These are phyloP conservation scores for Xenopus borealis DNA, from an alignment of 2,113 vertebrate species.

Conservation along the genomic window DNA sequence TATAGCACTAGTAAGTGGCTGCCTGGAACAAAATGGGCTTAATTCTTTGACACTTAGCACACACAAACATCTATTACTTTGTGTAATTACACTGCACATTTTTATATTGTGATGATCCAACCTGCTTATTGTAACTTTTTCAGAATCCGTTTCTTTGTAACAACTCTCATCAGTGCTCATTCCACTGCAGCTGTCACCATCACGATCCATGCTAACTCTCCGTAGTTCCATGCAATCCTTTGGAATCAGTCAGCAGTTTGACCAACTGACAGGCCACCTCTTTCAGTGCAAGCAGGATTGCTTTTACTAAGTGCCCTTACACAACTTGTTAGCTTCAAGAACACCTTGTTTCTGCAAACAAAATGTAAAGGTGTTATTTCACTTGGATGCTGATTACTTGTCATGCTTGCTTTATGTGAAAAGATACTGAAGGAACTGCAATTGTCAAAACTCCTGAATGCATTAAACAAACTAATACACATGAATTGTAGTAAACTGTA, in stretches of 20 bases:
- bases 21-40: too few species aligned
- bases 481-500: too few species aligned
- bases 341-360: conserved; percentile 70
- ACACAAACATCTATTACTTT: too few species aligned
- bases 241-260: conserved; percentile 58
- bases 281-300: conserved; percentile 64
- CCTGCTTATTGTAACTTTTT: conserved; percentile 82
- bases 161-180: conserved; percentile 80
- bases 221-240: conserved; percentile 89
- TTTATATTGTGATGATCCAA: conserved; percentile 48
- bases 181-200: conserved; percentile 79
- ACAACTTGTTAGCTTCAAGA: conserved; percentile 48
- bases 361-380: conserved; percentile 28
- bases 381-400: too few species aligned
- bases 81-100: background rate
- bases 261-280: conserved; percentile 48
- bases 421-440: too few species aligned
- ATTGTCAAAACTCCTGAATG: too few species aligned
- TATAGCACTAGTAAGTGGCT: too few species aligned
- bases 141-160: conserved; percentile 63
- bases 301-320: conserved; percentile 50
- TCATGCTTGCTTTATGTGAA: too few species aligned
- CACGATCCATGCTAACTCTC: conserved; percentile 78
- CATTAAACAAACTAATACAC: too few species aligned
- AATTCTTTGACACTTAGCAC: too few species aligned